Evolutionary conservation across 1,140 invertebrate genomes (phyloP).

Genomic region (Apis laboriosa): DNA sequence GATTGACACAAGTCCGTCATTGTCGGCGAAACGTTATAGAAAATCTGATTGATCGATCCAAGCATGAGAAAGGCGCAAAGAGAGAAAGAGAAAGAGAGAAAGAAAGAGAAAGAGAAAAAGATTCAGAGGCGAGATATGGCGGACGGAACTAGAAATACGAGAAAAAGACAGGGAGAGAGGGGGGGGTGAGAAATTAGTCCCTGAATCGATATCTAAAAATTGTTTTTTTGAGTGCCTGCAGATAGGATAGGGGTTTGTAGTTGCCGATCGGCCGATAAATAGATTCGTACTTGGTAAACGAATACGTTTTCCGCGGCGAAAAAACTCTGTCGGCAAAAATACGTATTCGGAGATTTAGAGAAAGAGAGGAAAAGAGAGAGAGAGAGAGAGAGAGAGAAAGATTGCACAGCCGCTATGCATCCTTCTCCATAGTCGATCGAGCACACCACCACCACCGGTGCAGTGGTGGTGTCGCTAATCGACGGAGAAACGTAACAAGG

Average conservation of each 20-base stretch:
- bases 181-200: not conserved
- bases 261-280: constrained; percentile 24
- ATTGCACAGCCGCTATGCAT: not conserved
- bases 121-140: not conserved
- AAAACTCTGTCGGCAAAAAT: constrained; percentile 16
- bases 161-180: not conserved
- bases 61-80: constrained; percentile 13
- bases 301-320: not conserved
- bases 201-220: not conserved
- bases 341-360: too few species aligned
- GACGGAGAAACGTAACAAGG: not conserved
- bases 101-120: not conserved
- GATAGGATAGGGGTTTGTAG: constrained; percentile 3
- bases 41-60: not conserved
- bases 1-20: too few species aligned
- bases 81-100: not conserved
- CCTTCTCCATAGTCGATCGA: not conserved
- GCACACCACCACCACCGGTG: not conserved
- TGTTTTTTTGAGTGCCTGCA: not conserved
- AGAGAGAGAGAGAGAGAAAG: not conserved
- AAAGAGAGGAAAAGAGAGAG: too few species aligned
- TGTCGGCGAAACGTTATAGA: not conserved
- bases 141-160: constrained; percentile 10
- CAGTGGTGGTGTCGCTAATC: constrained; percentile 1
- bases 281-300: constrained; percentile 13